Base-by-base conservation (phyloP, 1,140 invertebrate genomes). In the Phocides pigmalion region DNA sequence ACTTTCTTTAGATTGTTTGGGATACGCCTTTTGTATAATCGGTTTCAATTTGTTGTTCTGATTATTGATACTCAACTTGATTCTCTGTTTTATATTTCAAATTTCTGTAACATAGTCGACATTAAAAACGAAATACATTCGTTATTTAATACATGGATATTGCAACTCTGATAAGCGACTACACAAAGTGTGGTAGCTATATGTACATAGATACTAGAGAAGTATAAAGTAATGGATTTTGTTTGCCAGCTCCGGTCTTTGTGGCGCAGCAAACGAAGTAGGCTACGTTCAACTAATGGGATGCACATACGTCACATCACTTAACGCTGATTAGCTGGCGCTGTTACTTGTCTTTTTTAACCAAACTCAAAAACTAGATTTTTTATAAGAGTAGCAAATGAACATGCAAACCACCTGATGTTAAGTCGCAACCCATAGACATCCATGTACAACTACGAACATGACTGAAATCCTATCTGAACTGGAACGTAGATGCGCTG, bases 231-330 rank as follows among this genome's bases (percentile, higher is more conserved):
- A 58, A 17, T 39, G 22, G 5, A 41, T 32, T 44, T 12, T 28
- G 22, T 46, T 58, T 44, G 54, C 42, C 39, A 42, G 9, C 20
- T 39, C 12, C 15, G 12, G 42, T 4, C 54, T 22, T 41, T 58
- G 25, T 20, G 22, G 19, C n/a, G n/a, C n/a, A n/a, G n/a, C 54
- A 39, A 39, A 39, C n/a, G 12, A 39, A 39, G 35, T 39, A 14
- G 35, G 41, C 54, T 15, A 39, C 53, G 22, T 20, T 46, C 17
- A 58, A 44, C 46, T 39, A 49, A 20, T 22, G 20, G n/a, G 35
- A n/a, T 28, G 4, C 12, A 9, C 20, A 20, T 49, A 49, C 22
- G 46, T 49, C 20, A 28, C 46, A 47, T 16, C n/a, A 14, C n/a
- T 25, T 15, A 17, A 14, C 28, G 46, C 46, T 49, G 11, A 49